Evolutionary conservation across 2,888 invertebrate genomes (phyloP).

Genomic region (Hyppa rectilinea): DNA sequence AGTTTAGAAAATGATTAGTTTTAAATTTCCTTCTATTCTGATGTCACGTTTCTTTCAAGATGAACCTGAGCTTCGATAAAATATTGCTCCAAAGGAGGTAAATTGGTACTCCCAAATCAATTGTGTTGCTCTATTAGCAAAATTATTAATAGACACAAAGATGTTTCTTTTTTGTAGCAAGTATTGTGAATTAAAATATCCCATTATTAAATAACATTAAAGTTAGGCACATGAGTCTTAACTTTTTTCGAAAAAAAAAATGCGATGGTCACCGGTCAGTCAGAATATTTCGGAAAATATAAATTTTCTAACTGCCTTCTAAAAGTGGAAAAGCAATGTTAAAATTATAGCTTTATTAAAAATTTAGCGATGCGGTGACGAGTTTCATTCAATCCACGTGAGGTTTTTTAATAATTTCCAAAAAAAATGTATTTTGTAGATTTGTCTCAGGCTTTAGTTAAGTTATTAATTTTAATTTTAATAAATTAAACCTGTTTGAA

Average conservation of each 20-base stretch:
- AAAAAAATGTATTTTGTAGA: background rate
- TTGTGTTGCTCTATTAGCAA: background rate
- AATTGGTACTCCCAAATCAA: constrained; percentile 24
- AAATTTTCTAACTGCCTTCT: background rate
- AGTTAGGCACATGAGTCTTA: background rate
- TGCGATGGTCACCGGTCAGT: too few species aligned
- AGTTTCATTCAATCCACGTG: background rate
- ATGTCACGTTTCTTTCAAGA: background rate
- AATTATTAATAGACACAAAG: background rate
- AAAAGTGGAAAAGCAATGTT: background rate
- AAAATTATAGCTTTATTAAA: background rate
- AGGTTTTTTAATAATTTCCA: background rate
- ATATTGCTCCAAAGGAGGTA: background rate
- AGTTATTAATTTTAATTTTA: background rate
- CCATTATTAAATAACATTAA: background rate
- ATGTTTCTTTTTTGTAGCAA: background rate
- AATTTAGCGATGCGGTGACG: background rate
- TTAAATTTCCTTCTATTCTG: background rate
- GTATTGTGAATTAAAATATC: too few species aligned
- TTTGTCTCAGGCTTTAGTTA: background rate
- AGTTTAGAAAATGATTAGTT: background rate
- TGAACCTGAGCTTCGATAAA: background rate
- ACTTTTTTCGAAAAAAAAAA: background rate
- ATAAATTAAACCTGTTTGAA: background rate
- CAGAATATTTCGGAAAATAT: background rate